These are phyloP conservation scores for Ectropis grisescens DNA, from an alignment of 1,140 invertebrate genomes.

Conservation along the genomic window DNA sequence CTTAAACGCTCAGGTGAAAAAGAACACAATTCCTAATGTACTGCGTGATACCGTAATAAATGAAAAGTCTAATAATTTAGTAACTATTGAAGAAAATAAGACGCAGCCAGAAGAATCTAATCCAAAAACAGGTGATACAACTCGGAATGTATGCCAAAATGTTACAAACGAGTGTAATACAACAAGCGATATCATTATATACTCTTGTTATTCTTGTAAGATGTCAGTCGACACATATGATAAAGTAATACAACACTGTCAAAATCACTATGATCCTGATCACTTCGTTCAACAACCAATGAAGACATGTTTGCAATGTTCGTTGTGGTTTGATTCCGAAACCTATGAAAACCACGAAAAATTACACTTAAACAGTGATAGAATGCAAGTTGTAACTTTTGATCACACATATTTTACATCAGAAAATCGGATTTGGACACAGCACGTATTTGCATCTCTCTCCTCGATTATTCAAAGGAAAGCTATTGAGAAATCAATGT, in stretches of 20 bases:
- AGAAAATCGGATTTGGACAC: slow-evolving; percentile 30
- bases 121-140: too few relatives aligned
- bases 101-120: too few relatives aligned
- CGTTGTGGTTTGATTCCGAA: slow-evolving; percentile 14
- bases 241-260: slow-evolving; percentile 40
- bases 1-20: too few relatives aligned
- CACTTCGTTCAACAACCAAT: too few relatives aligned
- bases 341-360: slow-evolving; percentile 19
- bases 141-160: neutral
- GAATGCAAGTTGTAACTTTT: slow-evolving; percentile 17
- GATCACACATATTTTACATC: slow-evolving; percentile 31
- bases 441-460: slow-evolving; percentile 27
- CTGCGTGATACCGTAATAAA: too few relatives aligned
- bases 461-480: slow-evolving; percentile 9
- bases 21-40: too few relatives aligned
- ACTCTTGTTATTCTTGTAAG: slow-evolving; percentile 29
- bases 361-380: slow-evolving; percentile 11
- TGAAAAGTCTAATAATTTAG: too few relatives aligned
- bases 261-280: slow-evolving; percentile 17
- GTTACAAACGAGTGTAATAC: neutral
- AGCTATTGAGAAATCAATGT: slow-evolving; percentile 30
- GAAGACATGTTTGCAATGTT: slow-evolving; percentile 21
- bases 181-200: slow-evolving; percentile 7
- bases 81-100: too few relatives aligned
- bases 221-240: slow-evolving; percentile 30